phyloP scores from a whole-genome alignment of 2,888 invertebrate species.

The Encarsia formosa region DNA sequence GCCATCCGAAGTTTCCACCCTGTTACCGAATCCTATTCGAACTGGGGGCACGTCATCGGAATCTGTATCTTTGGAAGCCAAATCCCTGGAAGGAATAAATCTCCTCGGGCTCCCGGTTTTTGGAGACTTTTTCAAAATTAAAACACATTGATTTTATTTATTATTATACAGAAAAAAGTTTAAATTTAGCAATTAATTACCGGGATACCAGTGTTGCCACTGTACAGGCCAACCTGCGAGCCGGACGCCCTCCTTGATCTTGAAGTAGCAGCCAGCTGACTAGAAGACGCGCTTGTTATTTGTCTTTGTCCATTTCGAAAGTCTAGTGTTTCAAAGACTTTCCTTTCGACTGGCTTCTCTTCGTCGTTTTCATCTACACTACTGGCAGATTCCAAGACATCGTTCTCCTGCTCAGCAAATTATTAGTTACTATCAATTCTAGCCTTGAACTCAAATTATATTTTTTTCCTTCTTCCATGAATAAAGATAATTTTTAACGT shows the following conservation, averaged over 20 bases:
- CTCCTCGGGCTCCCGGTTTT: slow-evolving; percentile 5
- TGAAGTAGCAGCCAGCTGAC: no score
- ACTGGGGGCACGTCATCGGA: slow-evolving; percentile 14
- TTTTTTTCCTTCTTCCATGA: no score
- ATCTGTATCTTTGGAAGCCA: neutral
- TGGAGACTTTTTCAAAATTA: slow-evolving; percentile 10
- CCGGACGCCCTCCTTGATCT: no score
- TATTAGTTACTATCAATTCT: no score
- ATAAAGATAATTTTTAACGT: no score
- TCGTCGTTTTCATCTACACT: no score
- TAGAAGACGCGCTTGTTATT: no score
- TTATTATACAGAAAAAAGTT: neutral
- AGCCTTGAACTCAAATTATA: no score
- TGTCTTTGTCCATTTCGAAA: slow-evolving; percentile 7
- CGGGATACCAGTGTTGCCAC: neutral
- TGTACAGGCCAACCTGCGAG: slow-evolving; percentile 12
- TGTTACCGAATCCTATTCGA: slow-evolving; percentile 15
- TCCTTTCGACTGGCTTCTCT: no score
- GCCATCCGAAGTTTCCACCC: slow-evolving; percentile 5
- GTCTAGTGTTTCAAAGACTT: slow-evolving; percentile 7
- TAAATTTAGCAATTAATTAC: slow-evolving; percentile 2
- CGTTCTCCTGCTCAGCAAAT: no score
- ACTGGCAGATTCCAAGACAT: no score
- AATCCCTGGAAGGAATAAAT: slow-evolving; percentile 1
- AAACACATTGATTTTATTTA: neutral